Conservation (phyloP, 2,797 vertebrate genomes). For the Notolepis coatsorum region DNA sequence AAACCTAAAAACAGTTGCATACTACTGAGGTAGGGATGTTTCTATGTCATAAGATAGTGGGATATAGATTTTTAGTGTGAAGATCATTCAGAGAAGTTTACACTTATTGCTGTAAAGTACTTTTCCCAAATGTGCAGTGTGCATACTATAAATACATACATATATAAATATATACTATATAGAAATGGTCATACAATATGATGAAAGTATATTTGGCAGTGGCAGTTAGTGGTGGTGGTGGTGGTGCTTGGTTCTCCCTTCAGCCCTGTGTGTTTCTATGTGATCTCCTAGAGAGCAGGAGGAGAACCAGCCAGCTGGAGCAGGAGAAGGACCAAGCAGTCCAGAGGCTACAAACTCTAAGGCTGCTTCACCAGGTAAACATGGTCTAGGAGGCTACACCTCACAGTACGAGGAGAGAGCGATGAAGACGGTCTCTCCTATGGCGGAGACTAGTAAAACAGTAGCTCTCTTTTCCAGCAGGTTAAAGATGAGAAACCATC, state of each 20-base stretch:
- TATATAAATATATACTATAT: too few relatives aligned
- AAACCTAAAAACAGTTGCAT: too few relatives aligned
- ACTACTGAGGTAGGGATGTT: too few relatives aligned
- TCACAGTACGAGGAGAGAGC: neutral
- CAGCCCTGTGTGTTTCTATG: neutral
- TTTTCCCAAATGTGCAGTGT: too few relatives aligned
- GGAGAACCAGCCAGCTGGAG: conserved; percentile 46
- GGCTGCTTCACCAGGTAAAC: conserved; percentile 55
- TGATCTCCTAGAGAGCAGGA: conserved; percentile 62
- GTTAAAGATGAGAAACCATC: conserved; percentile 47
- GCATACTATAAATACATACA: too few relatives aligned
- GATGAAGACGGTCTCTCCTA: neutral
- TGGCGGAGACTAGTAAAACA: neutral
- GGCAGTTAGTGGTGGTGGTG: too few relatives aligned
- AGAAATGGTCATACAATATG: too few relatives aligned
- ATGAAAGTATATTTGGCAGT: neutral
- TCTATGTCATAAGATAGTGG: too few relatives aligned
- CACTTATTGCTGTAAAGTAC: too few relatives aligned
- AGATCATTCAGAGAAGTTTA: too few relatives aligned
- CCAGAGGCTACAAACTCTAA: conserved; percentile 49
- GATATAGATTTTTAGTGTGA: too few relatives aligned
- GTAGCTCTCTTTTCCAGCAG: conserved; percentile 42
- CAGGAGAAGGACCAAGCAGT: conserved; percentile 56
- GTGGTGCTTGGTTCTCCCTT: neutral
- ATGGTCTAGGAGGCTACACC: too few relatives aligned